Base-by-base conservation (phyloP, 2,113 vertebrate species). In the Eubucco bourcierii region DNA sequence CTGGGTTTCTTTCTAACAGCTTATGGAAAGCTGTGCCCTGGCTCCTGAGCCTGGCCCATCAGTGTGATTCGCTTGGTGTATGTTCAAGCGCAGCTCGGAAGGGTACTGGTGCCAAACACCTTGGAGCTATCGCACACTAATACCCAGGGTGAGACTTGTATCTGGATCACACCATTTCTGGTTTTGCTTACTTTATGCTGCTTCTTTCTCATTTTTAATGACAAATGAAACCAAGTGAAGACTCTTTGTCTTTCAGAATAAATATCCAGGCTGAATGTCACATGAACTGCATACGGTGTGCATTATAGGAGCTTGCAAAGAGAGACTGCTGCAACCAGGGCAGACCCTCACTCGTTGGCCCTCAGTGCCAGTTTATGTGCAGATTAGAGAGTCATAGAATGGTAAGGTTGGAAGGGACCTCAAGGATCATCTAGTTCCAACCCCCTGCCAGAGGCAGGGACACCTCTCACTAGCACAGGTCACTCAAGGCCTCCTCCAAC, bases 201-300 rank as follows among this genome's bases (percentile, higher is more conserved):
- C 66, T 23, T 88, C 70, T 70, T 91, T 81, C 29, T 61, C 23
- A 4, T 55, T 72, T 90, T 75, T 25, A 59, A 46, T 84, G 63
- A 70, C 27, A 46, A 74, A 64, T 65, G 55, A 91, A 95, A 86
- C 63, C 14, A 31, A 88, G 46, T 4, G 44, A 75, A 67, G 53
- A 44, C 33, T 90, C 72, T 77, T 77, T 74, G 25, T 83, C 65
- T 93, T 93, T 91, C 61, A 88, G 66, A 88, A 80, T 58, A 91
- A 91, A 65, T 72, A 78, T 15, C 23, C 70, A 64, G 56, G 39
- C 31, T 2, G 18, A 83, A 50, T 68, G 66, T 19, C 56, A 50
- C 5, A 1, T 39, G 41, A 85, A 52, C 2, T 25, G 58, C 80
- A 50, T 41, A 24, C 78, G 86, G 76, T 91, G 58, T 58, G 58